Evolutionary conservation across 2,888 invertebrate species (phyloP).

Genomic region (Conomelus anceps): DNA sequence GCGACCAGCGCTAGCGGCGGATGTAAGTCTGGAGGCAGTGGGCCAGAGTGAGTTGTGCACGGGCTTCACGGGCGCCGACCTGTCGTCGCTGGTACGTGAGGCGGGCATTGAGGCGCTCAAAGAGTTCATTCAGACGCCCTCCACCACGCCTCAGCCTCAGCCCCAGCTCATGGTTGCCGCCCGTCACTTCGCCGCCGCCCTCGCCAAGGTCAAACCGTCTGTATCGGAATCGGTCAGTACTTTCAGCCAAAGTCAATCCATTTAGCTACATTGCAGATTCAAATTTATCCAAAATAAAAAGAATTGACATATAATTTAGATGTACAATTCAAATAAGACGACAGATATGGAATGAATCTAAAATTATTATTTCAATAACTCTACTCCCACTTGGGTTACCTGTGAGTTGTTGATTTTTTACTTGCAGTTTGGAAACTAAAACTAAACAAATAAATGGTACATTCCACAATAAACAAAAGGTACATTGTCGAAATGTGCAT

Average conservation of each 20-base stretch:
- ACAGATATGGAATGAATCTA: too few relatives aligned
- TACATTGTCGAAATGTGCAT: too few relatives aligned
- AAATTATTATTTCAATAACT: too few relatives aligned
- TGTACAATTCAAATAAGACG: not conserved
- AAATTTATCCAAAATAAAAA: not conserved
- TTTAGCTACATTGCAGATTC: not conserved
- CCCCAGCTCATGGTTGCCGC: slow-evolving; percentile 46
- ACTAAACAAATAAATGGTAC: too few relatives aligned
- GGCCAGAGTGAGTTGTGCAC: slow-evolving; percentile 60
- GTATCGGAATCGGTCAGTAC: slow-evolving; percentile 49
- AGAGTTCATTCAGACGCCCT: slow-evolving; percentile 54
- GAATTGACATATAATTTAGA: not conserved
- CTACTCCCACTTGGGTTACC: too few relatives aligned
- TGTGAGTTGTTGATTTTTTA: too few relatives aligned
- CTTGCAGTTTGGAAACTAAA: too few relatives aligned
- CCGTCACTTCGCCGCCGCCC: slow-evolving; percentile 69
- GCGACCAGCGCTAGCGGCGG: slow-evolving; percentile 63
- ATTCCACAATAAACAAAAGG: too few relatives aligned
- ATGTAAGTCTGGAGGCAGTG: slow-evolving; percentile 67
- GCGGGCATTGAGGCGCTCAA: slow-evolving; percentile 75
- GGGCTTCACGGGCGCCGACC: slow-evolving; percentile 89
- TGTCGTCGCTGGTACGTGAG: slow-evolving; percentile 81
- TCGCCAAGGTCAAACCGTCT: slow-evolving; percentile 77
- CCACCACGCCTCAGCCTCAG: not conserved
- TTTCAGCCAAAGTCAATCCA: not conserved